Evolutionary conservation across 2,888 invertebrate genomes (phyloP), one percentile per base, ranked within the genome.

Genomic region (Hirtodrosophila cameraria): DNA sequence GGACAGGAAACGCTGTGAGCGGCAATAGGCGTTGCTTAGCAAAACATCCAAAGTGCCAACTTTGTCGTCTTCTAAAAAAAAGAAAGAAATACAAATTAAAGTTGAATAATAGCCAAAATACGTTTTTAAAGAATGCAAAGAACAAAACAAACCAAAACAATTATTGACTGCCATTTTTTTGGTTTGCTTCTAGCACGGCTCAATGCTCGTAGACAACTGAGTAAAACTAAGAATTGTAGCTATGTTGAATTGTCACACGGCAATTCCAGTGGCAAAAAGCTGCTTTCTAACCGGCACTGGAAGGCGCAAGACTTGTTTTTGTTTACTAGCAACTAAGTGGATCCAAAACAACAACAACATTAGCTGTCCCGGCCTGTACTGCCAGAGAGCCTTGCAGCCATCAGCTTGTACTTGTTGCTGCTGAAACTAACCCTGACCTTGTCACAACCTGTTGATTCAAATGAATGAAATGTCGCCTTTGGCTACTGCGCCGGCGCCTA

Each of bases 1-100:
- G 0, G 98, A 98, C 25, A 99, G 93, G 89, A 96, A 97, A 83
- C 96, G 94, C 91, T 99, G 99, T 30, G 97, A 97, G 63, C 97
- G 94, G 88, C 97, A 97, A 92, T 97, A 98, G 0, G 97, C 96
- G 28, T 95, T 95, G 67, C 96, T 96, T 25, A 97, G 92, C 49
- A 97, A 92, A 23, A 96, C 95, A 89, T 98, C 97, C 82, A 97
- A 92, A 0, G 97, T 97, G 42, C 95, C 95, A 11, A 88, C 88
- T 65, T 89, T 90, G 52, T 90, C 90, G 63, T 90, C 90, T 71
- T 91, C 91, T 90, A 81, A 1, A 88, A 81, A 50, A 8, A 55
- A n/a, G 6, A 27, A 33, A 15, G 18, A 31, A 35, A 18, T 2
- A 18, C 33, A 55, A 20, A 15, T 9, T 12, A 8, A 39, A 13